Evolutionary conservation across 1,140 invertebrate genomes (phyloP).

Genomic region (Bombus turneri): DNA sequence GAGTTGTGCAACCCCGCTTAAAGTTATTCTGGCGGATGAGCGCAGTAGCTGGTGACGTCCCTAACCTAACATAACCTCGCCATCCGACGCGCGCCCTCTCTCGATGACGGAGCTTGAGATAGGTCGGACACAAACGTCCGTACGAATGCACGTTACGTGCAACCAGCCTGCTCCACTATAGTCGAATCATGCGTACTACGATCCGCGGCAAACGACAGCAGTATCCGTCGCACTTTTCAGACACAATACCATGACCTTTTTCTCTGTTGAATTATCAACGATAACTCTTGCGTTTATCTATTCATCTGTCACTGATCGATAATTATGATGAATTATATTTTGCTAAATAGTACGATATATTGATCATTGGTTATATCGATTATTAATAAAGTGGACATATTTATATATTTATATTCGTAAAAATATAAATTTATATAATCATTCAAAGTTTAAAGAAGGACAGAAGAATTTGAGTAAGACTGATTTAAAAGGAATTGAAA

Average conservation of each 20-base stretch:
- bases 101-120: slow-evolving; percentile 76
- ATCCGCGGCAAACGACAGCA: slow-evolving; percentile 20
- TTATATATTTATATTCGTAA: no score
- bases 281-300: background rate
- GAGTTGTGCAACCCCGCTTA: slow-evolving; percentile 62
- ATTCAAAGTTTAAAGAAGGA: no score
- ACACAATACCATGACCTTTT: slow-evolving; percentile 3
- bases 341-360: background rate
- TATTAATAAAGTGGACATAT: background rate
- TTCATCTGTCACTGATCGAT: background rate
- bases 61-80: slow-evolving; percentile 71
- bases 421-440: no score
- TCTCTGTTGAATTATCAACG: slow-evolving; percentile 18
- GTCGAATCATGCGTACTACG: slow-evolving; percentile 25
- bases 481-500: no score
- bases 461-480: no score
- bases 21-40: slow-evolving; percentile 69
- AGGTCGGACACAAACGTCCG: slow-evolving; percentile 72
- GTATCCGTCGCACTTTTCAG: slow-evolving; percentile 42
- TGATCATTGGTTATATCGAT: background rate
- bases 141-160: slow-evolving; percentile 42
- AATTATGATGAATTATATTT: background rate
- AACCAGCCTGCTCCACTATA: slow-evolving; percentile 28
- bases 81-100: slow-evolving; percentile 69
- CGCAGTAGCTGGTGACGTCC: slow-evolving; percentile 68